These are phyloP conservation scores for Hydractinia symbiolongicarpus DNA, from an alignment of 30 jellyfish, hydroid and myxozoan species.

Conservation along the genomic window DNA sequence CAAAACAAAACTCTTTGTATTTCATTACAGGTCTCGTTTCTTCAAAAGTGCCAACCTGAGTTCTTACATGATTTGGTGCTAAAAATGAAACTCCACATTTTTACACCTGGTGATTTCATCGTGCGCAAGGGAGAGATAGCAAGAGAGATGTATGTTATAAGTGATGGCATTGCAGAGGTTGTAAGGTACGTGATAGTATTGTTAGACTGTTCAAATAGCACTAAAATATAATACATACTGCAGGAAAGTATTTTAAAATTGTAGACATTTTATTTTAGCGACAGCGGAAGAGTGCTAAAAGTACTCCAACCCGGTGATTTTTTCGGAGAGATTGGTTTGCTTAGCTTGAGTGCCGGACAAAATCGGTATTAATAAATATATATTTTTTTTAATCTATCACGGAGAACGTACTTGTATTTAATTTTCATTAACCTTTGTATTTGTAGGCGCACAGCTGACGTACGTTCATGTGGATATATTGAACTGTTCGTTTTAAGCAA, in stretches of 20 bases:
- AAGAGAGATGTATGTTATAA: constrained; percentile 87
- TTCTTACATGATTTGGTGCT: constrained; percentile 84
- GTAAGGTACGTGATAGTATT: constrained; percentile 50
- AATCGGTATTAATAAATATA: constrained; percentile 35
- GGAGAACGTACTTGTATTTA: background rate
- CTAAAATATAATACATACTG: background rate
- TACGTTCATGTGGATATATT: constrained; percentile 80
- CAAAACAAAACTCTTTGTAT: no score
- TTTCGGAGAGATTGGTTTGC: constrained; percentile 90
- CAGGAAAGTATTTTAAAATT: background rate
- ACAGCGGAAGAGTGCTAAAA: constrained; percentile 62
- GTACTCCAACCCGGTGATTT: constrained; percentile 85
- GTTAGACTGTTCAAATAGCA: background rate
- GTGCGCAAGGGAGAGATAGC: constrained; percentile 88
- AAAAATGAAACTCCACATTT: constrained; percentile 81
- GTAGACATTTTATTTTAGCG: constrained; percentile 38
- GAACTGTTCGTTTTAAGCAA: constrained; percentile 81
- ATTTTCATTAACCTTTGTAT: background rate
- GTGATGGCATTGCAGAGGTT: constrained; percentile 89
- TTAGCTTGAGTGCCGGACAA: constrained; percentile 80
- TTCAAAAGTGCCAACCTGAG: constrained; percentile 92
- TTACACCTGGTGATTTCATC: constrained; percentile 89
- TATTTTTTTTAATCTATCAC: background rate
- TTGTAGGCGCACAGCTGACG: constrained; percentile 91
- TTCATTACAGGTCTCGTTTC: constrained; percentile 71